These are phyloP conservation scores for Calameuta idolon DNA, from an alignment of 2,888 invertebrate genomes.

Conservation along the genomic window DNA sequence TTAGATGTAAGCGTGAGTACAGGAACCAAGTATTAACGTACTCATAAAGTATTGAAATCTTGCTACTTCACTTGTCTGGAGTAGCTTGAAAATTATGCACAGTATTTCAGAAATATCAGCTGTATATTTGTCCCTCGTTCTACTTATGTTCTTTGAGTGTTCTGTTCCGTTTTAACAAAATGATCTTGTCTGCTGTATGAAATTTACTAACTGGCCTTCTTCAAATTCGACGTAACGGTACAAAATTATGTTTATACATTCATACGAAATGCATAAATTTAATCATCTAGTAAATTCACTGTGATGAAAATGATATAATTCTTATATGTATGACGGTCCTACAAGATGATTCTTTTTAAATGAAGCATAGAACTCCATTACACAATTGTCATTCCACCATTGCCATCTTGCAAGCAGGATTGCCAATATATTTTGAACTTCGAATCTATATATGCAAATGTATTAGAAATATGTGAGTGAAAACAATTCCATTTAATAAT, in stretches of 20 bases:
- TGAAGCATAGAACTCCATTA: background rate
- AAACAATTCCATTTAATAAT: background rate
- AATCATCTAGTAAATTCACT: background rate
- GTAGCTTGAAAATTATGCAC: background rate
- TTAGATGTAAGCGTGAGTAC: background rate
- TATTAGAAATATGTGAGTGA: background rate
- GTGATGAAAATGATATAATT: background rate
- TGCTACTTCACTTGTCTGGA: background rate
- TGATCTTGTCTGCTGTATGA: too few relatives aligned
- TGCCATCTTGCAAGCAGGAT: background rate
- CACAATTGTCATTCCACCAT: background rate
- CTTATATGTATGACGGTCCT: background rate
- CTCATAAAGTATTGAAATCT: background rate
- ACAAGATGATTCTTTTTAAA: background rate
- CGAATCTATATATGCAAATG: background rate
- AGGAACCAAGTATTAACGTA: background rate
- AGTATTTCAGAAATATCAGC: background rate
- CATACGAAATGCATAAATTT: background rate
- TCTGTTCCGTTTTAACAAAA: background rate
- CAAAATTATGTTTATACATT: background rate
- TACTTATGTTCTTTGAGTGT: background rate
- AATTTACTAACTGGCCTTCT: background rate
- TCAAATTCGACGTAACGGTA: background rate
- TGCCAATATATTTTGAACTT: background rate
- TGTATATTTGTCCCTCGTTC: background rate